Percentiles rank a stretch among this genome's conserved stretches.
Conservation (phyloP, 1,140 invertebrate species). For the Psilanteris sp. region DNA sequence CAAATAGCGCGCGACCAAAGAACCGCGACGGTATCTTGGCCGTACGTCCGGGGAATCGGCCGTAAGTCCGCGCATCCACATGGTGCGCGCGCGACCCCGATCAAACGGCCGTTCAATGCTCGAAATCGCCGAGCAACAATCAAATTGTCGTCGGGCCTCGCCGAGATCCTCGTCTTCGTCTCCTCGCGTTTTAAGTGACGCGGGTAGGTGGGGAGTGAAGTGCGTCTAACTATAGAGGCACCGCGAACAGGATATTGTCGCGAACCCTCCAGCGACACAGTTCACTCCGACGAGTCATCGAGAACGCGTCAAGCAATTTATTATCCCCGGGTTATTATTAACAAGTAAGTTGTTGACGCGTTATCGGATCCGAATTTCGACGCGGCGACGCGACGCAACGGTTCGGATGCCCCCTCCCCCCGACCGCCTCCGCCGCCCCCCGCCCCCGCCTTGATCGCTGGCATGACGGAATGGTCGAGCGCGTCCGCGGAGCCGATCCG, state of each 20-base stretch:
- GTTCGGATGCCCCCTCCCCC: too few species aligned
- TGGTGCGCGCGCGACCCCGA: too few species aligned
- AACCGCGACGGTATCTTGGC: too few species aligned
- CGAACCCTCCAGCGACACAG: conserved; percentile 75
- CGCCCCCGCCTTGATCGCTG: too few species aligned
- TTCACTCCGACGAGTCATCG: conserved; percentile 75
- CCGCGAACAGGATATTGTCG: conserved; percentile 75
- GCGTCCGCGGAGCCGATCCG: too few species aligned
- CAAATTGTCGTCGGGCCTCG: conserved; percentile 16
- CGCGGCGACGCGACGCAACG: conserved; percentile 30
- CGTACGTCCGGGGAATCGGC: too few species aligned
- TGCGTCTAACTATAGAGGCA: conserved; percentile 78
- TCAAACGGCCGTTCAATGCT: too few species aligned
- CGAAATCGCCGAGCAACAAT: too few species aligned
- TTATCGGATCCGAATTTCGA: conserved; percentile 33
- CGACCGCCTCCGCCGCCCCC: too few species aligned
- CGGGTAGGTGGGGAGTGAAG: conserved; percentile 68
- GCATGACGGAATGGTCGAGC: too few species aligned
- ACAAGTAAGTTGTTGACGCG: conserved; percentile 60
- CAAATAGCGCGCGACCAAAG: too few species aligned
- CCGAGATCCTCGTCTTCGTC: conserved; percentile 45
- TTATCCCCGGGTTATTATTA: conserved; percentile 43
- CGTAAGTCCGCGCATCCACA: too few species aligned
- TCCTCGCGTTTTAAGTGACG: conserved; percentile 34
- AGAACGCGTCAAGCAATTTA: conserved; percentile 69